A percentile compares a stretch with the other conserved stretches of the same genome.
These are phyloP conservation scores for Camptogramma bilineatum DNA, from an alignment of 2,888 invertebrate genomes.

Conservation along the genomic window DNA sequence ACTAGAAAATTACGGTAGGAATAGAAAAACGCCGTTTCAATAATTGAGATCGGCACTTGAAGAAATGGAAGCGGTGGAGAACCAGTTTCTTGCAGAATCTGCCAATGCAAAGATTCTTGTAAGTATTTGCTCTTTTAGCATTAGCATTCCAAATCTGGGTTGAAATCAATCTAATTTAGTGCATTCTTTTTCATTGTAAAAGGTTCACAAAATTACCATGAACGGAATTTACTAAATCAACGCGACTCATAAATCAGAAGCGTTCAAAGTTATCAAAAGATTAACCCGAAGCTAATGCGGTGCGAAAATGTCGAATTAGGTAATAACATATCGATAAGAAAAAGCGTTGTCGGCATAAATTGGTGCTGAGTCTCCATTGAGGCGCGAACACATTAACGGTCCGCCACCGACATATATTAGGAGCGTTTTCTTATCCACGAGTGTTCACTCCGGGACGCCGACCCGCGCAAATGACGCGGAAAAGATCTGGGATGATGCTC, in stretches of 20 bases:
- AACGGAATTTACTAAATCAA: conserved; percentile 7
- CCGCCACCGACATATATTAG: conserved; percentile 58
- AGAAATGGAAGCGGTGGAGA: conserved; percentile 22
- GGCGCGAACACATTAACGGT: conserved; percentile 71
- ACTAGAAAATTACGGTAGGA: conserved; percentile 3
- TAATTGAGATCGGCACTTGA: conserved; percentile 28
- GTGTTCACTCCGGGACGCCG: conserved; percentile 59
- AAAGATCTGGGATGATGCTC: conserved; percentile 72
- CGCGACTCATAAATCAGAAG: conserved; percentile 27
- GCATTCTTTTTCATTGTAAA: conserved; percentile 7
- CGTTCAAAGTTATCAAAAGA: conserved; percentile 51
- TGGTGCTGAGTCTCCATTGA: conserved; percentile 72
- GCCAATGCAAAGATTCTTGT: conserved; percentile 17
- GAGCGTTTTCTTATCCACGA: conserved; percentile 62
- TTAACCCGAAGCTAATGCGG: conserved; percentile 67
- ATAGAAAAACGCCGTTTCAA: conserved; percentile 16
- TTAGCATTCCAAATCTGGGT: conserved; percentile 32
- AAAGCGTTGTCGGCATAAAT: conserved; percentile 71
- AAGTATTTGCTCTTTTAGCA: conserved; percentile 19
- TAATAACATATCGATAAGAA: conserved; percentile 74
- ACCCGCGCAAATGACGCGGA: conserved; percentile 76
- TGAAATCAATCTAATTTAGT: conserved; percentile 27
- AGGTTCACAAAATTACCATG: not conserved
- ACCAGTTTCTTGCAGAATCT: conserved; percentile 22
- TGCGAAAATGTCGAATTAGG: conserved; percentile 73